Evolutionary conservation across 2,113 vertebrate genomes (phyloP), one percentile per base, ranked within the genome.

Genomic region (Chrysochloris asiatica): DNA sequence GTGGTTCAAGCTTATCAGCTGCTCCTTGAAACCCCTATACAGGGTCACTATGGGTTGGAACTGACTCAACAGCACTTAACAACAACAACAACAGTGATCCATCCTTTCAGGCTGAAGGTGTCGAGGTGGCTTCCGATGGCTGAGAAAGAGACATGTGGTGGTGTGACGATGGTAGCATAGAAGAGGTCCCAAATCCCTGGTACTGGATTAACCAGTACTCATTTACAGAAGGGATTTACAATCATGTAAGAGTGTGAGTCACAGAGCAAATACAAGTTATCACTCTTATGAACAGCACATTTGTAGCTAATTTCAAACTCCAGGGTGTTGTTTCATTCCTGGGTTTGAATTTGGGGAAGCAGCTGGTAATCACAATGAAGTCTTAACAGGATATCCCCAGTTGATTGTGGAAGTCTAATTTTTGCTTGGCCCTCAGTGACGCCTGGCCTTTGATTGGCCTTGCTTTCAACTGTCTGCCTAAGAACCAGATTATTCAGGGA

Each of bases 151-250:
- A 14, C 13, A 14, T 26, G 7, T 11, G 2, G 16, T n/a, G 4
- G 61, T 1, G 0, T 30, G 41, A 76, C 65, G 63, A 22, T 38
- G 19, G 38, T 69, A 2, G 38, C 17, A 0, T 52, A 16, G 79
- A 72, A 30, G 67, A 54, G 59, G 38, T 82, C 56, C 75, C 63
- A 71, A n/a, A 54, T 88, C 90, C 88, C 80, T 73, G 54, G 11
- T 38, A 52, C 24, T 0, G 41, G 86, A 83, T 93, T 91, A 85
- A 82, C 80, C 82, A 38, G 63, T 28, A 83, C 91, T 92, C 79
- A 86, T 90, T 85, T 93, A 88, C 90, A 90, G 86, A 52, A 88
- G 85, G 95, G 87, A 86, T 94, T 95, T 86, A 47, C 86, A 91
- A 69, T 92, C 83, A 45, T 81, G 47, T 86, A 81, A 54, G 72